Evolutionary conservation across 2,797 vertebrate genomes (phyloP).

Genomic region (Microctenopoma steveboyesi): DNA sequence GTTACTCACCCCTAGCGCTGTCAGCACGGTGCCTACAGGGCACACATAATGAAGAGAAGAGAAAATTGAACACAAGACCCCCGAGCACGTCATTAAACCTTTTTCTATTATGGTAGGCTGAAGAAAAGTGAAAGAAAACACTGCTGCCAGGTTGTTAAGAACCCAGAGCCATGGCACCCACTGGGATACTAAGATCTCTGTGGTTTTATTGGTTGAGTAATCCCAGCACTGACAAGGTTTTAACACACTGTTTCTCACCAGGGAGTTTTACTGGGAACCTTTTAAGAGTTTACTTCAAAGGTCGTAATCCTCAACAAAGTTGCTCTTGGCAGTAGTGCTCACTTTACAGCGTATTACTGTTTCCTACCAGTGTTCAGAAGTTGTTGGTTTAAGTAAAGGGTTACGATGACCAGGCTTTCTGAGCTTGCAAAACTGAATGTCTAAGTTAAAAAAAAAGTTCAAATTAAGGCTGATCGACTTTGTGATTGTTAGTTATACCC

Average conservation of each 20-base stretch:
- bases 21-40: slow-evolving; percentile 52
- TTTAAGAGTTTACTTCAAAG: slow-evolving; percentile 31
- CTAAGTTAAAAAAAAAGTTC: background rate
- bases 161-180: slow-evolving; percentile 22
- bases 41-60: slow-evolving; percentile 69
- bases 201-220: slow-evolving; percentile 55
- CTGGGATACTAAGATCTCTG: slow-evolving; percentile 40
- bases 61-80: slow-evolving; percentile 69
- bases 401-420: background rate
- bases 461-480: background rate
- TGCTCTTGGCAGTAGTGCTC: slow-evolving; percentile 15
- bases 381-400: slow-evolving; percentile 4
- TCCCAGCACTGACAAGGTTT: slow-evolving; percentile 30
- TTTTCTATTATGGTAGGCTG: slow-evolving; percentile 61
- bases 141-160: slow-evolving; percentile 55
- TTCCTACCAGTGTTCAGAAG: slow-evolving; percentile 8
- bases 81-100: slow-evolving; percentile 69
- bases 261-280: slow-evolving; percentile 28
- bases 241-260: slow-evolving; percentile 35
- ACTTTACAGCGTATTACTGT: background rate
- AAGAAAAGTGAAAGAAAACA: slow-evolving; percentile 57
- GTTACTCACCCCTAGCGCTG: slow-evolving; percentile 65
- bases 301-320: slow-evolving; percentile 16
- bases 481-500: background rate
- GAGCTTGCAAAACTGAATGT: background rate